Evolutionary conservation across 2,888 invertebrate species (phyloP), one percentile per base, ranked within the genome.

Genomic region (Rhogogaster chlorosoma): DNA sequence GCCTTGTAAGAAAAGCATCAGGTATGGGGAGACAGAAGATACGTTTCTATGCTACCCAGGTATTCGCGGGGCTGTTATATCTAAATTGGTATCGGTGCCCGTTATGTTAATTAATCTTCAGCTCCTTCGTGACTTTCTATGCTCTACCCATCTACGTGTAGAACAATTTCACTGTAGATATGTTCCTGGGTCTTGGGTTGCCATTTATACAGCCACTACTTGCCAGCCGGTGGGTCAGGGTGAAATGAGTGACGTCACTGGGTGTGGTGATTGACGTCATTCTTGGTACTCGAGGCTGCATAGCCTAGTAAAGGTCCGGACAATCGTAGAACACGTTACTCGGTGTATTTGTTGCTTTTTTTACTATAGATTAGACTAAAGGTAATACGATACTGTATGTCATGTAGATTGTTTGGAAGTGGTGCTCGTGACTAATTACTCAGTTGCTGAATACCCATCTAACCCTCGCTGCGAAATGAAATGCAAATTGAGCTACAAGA

Each of bases 201-300:
- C 57, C 57, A 49, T 49, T n/a, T 38, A 4, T 80, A 36, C 38
- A 80, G 61, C 57, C 22, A 38, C 15, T 45, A 29, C 18, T 18
- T 61, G 6, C 36, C 57, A 18, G 42, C 84, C 86, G 86, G 85
- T 87, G 89, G 92, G 92, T 92, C 92, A 92, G 92, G 92, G 92
- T 92, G 90, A 92, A 91, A 89, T 89, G 90, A 85, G 88, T 90
- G 91, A 91, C 91, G 91, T 91, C 91, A 90, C 87, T 88, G 90
- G 92, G 91, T 89, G 91, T 90, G 91, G 90, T 90, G 88, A 91
- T 92, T 90, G 91, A 90, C 88, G 88, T 80, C 80, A 80, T 61
- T 80, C 80, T 80, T 80, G 61, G 26, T 45, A 22, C 80, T 67
- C 32, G 67, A 22, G 29, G 45, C 49, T 77, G 77, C 32, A 77